Evolutionary conservation across 2,797 vertebrate species (phyloP).

Genomic region (Tokudaia muenninki): DNA sequence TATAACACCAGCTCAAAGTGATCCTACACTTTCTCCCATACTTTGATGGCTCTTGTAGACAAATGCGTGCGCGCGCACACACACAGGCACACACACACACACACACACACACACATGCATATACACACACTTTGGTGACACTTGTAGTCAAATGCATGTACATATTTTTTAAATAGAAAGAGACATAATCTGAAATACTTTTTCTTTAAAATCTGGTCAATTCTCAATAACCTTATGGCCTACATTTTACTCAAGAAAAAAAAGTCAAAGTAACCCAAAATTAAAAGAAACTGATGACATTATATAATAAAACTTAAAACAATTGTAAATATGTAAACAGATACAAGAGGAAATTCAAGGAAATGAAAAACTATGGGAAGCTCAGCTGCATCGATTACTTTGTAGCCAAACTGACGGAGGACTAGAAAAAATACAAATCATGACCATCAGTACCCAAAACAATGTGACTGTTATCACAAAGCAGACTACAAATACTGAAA

Average conservation of each 20-base stretch:
- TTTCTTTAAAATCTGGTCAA: not conserved
- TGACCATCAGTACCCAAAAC: not conserved
- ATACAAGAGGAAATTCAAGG: not conserved
- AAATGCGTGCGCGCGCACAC: not conserved
- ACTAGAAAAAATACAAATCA: not conserved
- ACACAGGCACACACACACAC: not conserved
- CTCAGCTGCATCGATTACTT: not conserved
- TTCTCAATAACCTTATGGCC: not conserved
- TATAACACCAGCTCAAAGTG: not conserved
- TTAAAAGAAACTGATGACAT: not conserved
- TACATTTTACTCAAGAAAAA: not conserved
- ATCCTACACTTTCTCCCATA: not conserved
- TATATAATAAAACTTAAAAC: not conserved
- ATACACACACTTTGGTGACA: not conserved
- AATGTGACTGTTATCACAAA: not conserved
- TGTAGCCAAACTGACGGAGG: not conserved
- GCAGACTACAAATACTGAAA: not conserved
- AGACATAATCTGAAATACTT: not conserved
- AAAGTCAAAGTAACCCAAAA: not conserved
- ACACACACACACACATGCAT: not conserved
- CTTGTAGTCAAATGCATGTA: not conserved
- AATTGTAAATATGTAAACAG: not conserved
- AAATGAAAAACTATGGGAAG: not conserved
- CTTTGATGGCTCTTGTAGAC: not conserved
- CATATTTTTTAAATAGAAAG: not conserved